Base-by-base conservation (phyloP, 2,113 vertebrate species). In the Pelmatolapia mariae region DNA sequence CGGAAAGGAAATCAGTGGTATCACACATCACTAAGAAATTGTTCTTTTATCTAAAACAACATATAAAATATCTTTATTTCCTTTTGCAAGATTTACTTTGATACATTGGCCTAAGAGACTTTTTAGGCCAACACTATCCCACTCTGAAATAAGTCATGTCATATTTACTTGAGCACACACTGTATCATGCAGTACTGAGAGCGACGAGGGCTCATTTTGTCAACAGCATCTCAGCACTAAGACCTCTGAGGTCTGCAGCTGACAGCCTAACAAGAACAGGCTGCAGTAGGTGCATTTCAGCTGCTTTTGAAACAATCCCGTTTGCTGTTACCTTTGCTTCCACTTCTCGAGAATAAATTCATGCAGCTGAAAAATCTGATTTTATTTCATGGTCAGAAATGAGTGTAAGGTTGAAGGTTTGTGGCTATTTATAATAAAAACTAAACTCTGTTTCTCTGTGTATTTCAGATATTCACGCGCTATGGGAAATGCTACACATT, bases 401-500 rank as follows among this genome's bases (percentile, higher is more conserved):
- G 19, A 66, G 24, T 54, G 7, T 31, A 29, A 4, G 4, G 11
- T 8, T 40, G 2, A 85, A 16, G 9, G 7, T 11, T 47, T 15
- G 54, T 52, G 8, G 18, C 18, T 12, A 18, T 4, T 16, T 80
- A 13, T 56, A 54, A 50, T 78, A 31, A 78, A 73, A 38, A 56
- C 47, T 1, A 89, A 66, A 18, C 29, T 36, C 11, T 5, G 6
- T 83, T 43, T 61, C 43, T 89, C 11, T 89, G n/a, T 94, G 4
- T 92, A 4, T 94, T 87, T 57, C 95, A 99, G 99, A 98, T 99
- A 92, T 99, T 99, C 95, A 99, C 99, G 0, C 97, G 99, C 83
- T 99, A 99, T 0, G 98, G 98, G 59, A 99, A 99, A 90, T 99
- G 99, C 95, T 99, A 99, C 96, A 99, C 98, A 1, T 99, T 99